phyloP scores from a whole-genome alignment of 2,113 vertebrate genomes.

The Casuarius casuarius region DNA sequence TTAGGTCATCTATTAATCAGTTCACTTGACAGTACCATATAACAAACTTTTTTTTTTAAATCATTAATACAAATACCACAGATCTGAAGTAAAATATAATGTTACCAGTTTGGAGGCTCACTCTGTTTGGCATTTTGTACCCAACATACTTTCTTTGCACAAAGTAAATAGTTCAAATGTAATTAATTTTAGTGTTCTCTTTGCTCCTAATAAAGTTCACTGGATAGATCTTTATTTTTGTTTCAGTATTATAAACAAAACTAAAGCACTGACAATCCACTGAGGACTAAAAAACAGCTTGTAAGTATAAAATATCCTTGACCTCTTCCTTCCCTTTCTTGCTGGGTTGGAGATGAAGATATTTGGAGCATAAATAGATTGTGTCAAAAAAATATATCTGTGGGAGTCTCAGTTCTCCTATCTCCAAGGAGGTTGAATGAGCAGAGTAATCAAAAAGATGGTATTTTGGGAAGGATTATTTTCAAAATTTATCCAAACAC shows the following conservation, averaged over 20 bases:
- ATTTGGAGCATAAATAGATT: not conserved
- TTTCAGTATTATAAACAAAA: not conserved
- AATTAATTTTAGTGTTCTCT: not conserved
- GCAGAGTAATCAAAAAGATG: not conserved
- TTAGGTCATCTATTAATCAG: not conserved
- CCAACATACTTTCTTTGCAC: not conserved
- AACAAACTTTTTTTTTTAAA: not conserved
- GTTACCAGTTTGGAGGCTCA: not conserved
- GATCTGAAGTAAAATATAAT: not conserved
- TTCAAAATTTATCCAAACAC: not conserved
- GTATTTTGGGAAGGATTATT: not conserved
- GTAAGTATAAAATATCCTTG: not conserved
- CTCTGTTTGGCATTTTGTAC: not conserved
- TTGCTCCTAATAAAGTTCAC: not conserved
- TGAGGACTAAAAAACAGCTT: not conserved
- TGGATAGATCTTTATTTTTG: not conserved
- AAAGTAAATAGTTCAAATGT: not conserved
- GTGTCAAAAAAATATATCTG: not conserved
- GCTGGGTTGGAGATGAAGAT: constrained; percentile 14
- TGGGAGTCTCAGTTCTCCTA: not conserved
- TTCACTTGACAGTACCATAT: not conserved
- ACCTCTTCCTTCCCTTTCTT: constrained; percentile 34
- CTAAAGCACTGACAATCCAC: not conserved
- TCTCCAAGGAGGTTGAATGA: not conserved
- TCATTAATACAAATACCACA: not conserved